Evolutionary conservation across 2,888 invertebrate species (phyloP), one percentile per base, ranked within the genome.

Genomic region (Cheiracanthium punctorium): DNA sequence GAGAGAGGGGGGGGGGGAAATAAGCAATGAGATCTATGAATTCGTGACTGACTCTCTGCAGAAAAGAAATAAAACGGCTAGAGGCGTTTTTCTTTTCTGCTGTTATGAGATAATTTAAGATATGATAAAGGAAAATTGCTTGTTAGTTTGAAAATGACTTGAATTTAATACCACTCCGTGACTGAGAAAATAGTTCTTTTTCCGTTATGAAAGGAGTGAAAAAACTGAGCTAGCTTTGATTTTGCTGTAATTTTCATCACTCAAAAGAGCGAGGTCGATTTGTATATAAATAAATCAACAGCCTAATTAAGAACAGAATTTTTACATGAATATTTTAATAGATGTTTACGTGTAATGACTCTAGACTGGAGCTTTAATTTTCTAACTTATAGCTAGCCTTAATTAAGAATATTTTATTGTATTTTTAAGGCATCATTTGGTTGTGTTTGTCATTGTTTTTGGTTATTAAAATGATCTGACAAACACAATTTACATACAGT

Each of bases 101-200:
- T 5, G 12, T 8, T 24, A 58, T 58, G 58, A 58, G 20, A 58
- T 58, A 24, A 24, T 20, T 24, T 58, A 58, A 58, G 58, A 58
- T 58, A 24, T 58, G 58, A 58, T 58, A 24, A 58, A 20, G 12
- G 58, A 58, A 58, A 58, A 58, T n/a, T 58, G 58, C 58, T n/a
- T 48, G 17, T 48, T 48, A 10, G 17, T 2, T 2, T 20, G 20
- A 4, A 24, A 58, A 24, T 17, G 24, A 17, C 17, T 58, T 5
- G 20, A 58, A 58, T 58, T 58, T 58, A 58, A 58, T 58, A 5
- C 12, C 24, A 17, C 24, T 58, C 7, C 58, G 58, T 58, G 58
- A 58, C 24, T 17, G 24, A 24, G 7, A 12, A 17, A 58, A 12
- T n/a, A 12, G 24, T 58, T 12, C 48, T 17, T 48, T 48, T 48